phyloP scores from a whole-genome alignment of 1,140 invertebrate species.

The Papilio glaucus region DNA sequence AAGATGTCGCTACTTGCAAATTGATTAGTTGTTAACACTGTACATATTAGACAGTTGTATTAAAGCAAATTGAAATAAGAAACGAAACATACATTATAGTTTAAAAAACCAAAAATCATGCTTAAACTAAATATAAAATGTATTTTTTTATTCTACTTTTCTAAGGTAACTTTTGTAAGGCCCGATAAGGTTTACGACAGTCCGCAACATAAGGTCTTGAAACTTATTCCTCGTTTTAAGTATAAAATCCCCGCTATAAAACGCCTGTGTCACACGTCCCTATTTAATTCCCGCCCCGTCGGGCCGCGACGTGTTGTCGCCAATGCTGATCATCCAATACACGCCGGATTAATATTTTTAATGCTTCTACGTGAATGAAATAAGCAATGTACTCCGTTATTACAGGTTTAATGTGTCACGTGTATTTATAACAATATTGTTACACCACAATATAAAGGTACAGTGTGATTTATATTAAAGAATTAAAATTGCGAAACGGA shows the following conservation, averaged over 20 bases:
- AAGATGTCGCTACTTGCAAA: too few species aligned
- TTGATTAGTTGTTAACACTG: too few species aligned
- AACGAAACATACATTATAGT: too few species aligned
- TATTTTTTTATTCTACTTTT: too few species aligned
- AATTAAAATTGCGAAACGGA: too few species aligned
- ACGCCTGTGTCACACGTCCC: background rate
- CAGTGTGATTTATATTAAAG: too few species aligned
- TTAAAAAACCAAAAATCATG: too few species aligned
- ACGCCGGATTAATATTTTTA: conserved; percentile 11
- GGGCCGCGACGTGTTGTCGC: conserved; percentile 1
- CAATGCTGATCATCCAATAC: conserved; percentile 16
- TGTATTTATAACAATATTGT: background rate
- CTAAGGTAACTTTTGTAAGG: too few species aligned
- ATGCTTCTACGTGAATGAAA: conserved; percentile 12
- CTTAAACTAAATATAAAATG: too few species aligned
- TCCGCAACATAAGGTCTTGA: background rate
- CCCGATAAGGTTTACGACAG: too few species aligned
- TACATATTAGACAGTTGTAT: too few species aligned
- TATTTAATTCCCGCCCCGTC: background rate
- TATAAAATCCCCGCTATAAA: background rate
- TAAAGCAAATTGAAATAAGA: too few species aligned
- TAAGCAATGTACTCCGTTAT: conserved; percentile 6
- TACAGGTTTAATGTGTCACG: background rate
- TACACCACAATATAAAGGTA: background rate
- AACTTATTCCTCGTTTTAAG: background rate